Evolutionary conservation across 2,888 invertebrate species (phyloP), one percentile per base, ranked within the genome.

Genomic region (Erebia palarica): DNA sequence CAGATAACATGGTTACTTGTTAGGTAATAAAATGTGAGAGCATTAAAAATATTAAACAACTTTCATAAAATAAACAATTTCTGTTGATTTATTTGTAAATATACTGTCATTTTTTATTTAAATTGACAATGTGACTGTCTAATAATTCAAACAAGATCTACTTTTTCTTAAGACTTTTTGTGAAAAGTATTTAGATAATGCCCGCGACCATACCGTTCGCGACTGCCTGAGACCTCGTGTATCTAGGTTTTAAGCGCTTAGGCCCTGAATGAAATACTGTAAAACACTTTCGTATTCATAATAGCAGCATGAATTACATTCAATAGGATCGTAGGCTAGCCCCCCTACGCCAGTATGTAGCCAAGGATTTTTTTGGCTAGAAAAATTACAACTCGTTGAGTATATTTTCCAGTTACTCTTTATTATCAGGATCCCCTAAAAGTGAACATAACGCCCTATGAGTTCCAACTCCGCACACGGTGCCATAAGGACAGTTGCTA

Each of bases 401-500:
- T 18, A 9, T 2, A 53, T 3, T 16, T 55, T 55, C 55, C 55
- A 55, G 13, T 72, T 70, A 65, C 16, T 53, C 27, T 66, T 64
- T 74, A 21, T 75, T 70, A 69, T 90, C 91, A 1, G 92, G 92
- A 76, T 92, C 92, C 0, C 88, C 87, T 1, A 75, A 1, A 5
- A 92, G 82, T 0, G 89, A 73, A 71, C 92, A 92, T 47, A 92
- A 78, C 0, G 85, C 92, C 57, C 91, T 82, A 70, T 92, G 90
- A n/a, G 90, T 90, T 14, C 84, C 84, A 73, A 91, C 90, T 0
- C 83, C 83, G 72, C 92, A 92, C 47, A 78, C 78, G 0, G 92
- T 90, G 7, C 92, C 92, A 68, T 86, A 86, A 0, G 92, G 92
- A 73, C 92, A 92, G 75, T 90, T 90, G 1, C 81, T 80, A 67